Conservation (phyloP, 1,140 invertebrate genomes). For the Drosophila nigromelanica region DNA sequence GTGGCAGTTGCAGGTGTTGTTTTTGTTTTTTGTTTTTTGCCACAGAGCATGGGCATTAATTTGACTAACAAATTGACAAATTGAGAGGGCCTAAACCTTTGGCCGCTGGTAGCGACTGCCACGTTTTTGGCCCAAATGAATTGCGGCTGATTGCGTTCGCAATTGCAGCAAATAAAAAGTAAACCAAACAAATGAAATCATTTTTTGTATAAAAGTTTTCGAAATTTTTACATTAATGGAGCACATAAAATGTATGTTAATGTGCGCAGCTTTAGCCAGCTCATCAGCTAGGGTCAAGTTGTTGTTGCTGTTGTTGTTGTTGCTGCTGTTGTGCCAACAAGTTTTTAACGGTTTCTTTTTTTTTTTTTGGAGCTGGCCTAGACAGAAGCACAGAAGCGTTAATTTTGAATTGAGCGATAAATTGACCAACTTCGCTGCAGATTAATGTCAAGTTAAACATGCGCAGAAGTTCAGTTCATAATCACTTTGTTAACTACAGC, state of each 20-base stretch:
- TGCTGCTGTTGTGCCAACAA: too few species aligned
- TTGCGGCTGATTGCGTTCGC: slow-evolving; percentile 4
- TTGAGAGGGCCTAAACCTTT: neutral
- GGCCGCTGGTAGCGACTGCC: neutral
- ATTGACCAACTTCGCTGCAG: slow-evolving; percentile 24
- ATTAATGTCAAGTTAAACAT: slow-evolving; percentile 47
- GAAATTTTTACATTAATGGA: slow-evolving; percentile 41
- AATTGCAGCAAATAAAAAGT: neutral
- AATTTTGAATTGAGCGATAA: slow-evolving; percentile 28
- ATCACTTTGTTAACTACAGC: neutral
- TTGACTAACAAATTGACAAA: neutral
- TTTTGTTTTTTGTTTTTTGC: too few species aligned
- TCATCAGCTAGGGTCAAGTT: slow-evolving; percentile 31
- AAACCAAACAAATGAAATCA: neutral
- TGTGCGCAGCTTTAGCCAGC: slow-evolving; percentile 46
- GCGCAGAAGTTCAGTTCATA: slow-evolving; percentile 1
- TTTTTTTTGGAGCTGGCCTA: neutral
- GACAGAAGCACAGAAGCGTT: slow-evolving; percentile 5
- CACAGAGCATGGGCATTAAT: too few species aligned
- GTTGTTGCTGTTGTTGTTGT: slow-evolving; percentile 1
- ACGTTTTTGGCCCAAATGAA: slow-evolving; percentile 20
- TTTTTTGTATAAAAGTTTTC: slow-evolving; percentile 30
- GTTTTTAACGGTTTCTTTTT: slow-evolving; percentile 19
- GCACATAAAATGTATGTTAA: slow-evolving; percentile 68
- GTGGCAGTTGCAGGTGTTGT: neutral